Percentiles rank a stretch among this genome's conserved stretches.
These are phyloP conservation scores for Nannospalax galili DNA, from an alignment of 2,113 vertebrate genomes.

Conservation along the genomic window DNA sequence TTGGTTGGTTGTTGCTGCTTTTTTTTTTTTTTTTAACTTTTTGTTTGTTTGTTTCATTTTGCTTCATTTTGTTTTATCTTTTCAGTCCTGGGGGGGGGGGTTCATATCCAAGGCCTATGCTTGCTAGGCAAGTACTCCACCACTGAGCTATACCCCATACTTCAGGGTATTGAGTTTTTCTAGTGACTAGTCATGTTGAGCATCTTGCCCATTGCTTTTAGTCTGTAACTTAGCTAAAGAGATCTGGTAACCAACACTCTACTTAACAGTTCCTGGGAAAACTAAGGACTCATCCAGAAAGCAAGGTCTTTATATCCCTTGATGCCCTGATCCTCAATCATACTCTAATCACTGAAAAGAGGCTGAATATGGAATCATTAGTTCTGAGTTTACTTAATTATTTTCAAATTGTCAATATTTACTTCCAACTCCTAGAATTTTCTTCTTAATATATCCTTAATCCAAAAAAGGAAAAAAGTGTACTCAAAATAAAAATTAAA, in stretches of 20 bases:
- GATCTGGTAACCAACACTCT: neutral
- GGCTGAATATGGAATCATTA: neutral
- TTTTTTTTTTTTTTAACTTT: neutral
- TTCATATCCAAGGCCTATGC: neutral
- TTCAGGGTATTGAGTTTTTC: neutral
- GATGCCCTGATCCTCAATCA: neutral
- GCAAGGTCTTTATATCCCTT: neutral
- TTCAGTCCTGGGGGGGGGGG: neutral
- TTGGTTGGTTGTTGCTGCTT: no score
- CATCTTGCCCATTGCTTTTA: neutral
- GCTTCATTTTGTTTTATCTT: neutral
- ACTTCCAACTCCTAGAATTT: neutral
- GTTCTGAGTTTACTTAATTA: neutral
- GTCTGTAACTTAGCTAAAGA: conserved; percentile 34
- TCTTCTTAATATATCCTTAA: conserved; percentile 30
- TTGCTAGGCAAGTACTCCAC: neutral
- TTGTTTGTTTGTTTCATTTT: neutral
- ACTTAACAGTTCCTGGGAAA: neutral
- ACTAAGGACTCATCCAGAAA: neutral
- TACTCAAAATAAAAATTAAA: neutral
- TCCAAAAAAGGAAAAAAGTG: neutral
- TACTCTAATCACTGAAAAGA: neutral
- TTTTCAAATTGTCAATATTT: conserved; percentile 25
- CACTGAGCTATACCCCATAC: no score
- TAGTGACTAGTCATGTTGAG: neutral